Evolutionary conservation across 1,140 invertebrate species (phyloP), one percentile per base, ranked within the genome.

Genomic region (Hyposmocoma kahamanoa): DNA sequence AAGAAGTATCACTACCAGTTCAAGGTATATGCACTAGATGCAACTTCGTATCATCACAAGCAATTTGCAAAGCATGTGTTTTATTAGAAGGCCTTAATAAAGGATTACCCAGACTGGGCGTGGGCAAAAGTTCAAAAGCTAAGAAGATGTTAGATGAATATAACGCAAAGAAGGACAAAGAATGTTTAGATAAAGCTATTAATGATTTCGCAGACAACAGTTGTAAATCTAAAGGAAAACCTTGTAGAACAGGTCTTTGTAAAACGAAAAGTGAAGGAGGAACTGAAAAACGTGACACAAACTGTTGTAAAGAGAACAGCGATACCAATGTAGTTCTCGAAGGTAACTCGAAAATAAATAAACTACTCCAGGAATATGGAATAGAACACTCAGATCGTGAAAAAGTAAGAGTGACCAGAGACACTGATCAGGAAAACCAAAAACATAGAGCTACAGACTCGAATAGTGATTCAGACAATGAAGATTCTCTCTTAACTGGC

Each of bases 51-150:
- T 99, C 97, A 1, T 98, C 97, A 66, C 97, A 99, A 83, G 89
- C 92, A 63, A 90, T 99, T 9, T 99, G 98, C 76, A 99, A 99
- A 86, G 98, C 98, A 0, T 99, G 98, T 85, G 90, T 97, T 1
- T 87, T 99, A 42, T 86, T 99, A 3, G 96, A 99, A 89, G 98
- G 98, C 8, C 87, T 99, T 0, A 99, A 99, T 79, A 93, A 94
- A 71, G 98, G 97, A 9, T 73, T 96, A 36, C 97, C 97, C 1
- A 94, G 91, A 75, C 84, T 96, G 32, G 95, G 94, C 1, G 93
- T 96, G 42, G 94, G 94, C 5, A 97, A 97, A 84, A 92, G 90
- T 47, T 95, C 92, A 32, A 95, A 94, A 85, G 92, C 90, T 26
- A 91, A 92, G 62, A 88, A 88, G 72, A 87, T 91, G 82, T 74